These are phyloP conservation scores for Conus ventricosus DNA, from an alignment of 1,140 invertebrate genomes.

Conservation along the genomic window DNA sequence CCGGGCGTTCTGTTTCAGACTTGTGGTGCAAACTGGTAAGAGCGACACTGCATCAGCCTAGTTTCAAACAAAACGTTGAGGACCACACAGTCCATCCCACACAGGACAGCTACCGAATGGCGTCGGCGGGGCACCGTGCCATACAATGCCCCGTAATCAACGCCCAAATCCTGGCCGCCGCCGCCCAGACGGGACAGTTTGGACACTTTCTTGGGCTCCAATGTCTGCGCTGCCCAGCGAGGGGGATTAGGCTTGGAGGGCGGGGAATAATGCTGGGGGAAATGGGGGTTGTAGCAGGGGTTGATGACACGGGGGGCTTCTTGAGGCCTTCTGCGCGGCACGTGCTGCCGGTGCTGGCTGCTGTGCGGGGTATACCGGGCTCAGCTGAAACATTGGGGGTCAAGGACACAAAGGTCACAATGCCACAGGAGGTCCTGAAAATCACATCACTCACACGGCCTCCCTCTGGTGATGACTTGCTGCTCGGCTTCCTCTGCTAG, in stretches of 20 bases:
- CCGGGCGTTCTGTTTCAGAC: too few species aligned
- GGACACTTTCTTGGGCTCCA: constrained; percentile 43
- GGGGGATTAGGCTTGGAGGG: constrained; percentile 29
- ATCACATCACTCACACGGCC: too few species aligned
- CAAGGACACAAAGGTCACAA: neutral
- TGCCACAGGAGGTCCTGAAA: too few species aligned
- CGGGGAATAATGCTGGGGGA: constrained; percentile 4
- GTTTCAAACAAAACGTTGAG: neutral
- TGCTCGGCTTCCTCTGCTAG: too few species aligned
- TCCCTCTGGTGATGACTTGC: too few species aligned
- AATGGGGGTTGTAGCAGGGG: constrained; percentile 33
- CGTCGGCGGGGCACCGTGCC: constrained; percentile 33
- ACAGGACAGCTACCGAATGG: constrained; percentile 35
- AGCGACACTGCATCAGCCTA: neutral
- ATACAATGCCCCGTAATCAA: constrained; percentile 24
- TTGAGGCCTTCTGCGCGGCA: neutral
- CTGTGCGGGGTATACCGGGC: neutral
- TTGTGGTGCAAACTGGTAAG: neutral
- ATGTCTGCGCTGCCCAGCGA: constrained; percentile 41
- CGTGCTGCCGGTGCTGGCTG: neutral
- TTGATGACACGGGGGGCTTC: neutral
- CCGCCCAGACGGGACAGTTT: constrained; percentile 47
- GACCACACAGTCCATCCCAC: neutral
- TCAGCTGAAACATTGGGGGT: constrained; percentile 32
- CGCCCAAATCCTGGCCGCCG: constrained; percentile 37